Conservation (phyloP, 2,888 invertebrate species). For the Tiphia femorata region DNA sequence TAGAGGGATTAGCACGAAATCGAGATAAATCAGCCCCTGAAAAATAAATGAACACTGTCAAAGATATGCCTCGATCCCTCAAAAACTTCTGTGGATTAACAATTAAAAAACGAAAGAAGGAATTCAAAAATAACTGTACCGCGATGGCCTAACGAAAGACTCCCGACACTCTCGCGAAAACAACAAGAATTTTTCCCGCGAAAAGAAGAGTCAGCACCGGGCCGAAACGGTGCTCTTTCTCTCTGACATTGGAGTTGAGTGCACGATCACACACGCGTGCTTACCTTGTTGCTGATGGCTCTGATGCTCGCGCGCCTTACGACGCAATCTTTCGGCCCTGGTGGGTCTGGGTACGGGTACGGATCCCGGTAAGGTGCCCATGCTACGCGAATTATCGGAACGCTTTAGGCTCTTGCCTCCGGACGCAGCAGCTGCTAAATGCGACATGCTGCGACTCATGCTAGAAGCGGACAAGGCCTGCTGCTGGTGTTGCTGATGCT, state of each 20-base stretch:
- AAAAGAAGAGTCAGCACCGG: too few species aligned
- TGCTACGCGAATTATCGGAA: constrained; percentile 68
- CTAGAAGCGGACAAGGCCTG: constrained; percentile 66
- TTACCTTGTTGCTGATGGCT: constrained; percentile 62
- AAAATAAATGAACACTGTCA: too few species aligned
- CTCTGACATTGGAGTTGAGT: constrained; percentile 47
- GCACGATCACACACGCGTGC: constrained; percentile 51
- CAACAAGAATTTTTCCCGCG: too few species aligned
- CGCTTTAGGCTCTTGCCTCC: constrained; percentile 63
- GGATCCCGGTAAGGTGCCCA: constrained; percentile 65
- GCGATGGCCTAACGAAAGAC: too few species aligned
- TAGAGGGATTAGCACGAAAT: too few species aligned
- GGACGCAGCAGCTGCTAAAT: constrained; percentile 72
- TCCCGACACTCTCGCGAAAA: too few species aligned
- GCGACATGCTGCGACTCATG: constrained; percentile 82
- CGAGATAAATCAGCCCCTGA: too few species aligned
- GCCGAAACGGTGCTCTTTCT: too few species aligned
- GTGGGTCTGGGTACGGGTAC: constrained; percentile 60
- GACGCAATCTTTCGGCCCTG: constrained; percentile 64
- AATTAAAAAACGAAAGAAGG: not conserved
- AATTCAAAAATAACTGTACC: not conserved
- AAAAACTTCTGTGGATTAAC: too few species aligned
- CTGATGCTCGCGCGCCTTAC: constrained; percentile 65
- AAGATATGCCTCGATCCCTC: too few species aligned
- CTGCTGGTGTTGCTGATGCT: constrained; percentile 3